Base-by-base conservation (phyloP, 2,888 invertebrate species). In the Xanthorhoe spadicearia region DNA sequence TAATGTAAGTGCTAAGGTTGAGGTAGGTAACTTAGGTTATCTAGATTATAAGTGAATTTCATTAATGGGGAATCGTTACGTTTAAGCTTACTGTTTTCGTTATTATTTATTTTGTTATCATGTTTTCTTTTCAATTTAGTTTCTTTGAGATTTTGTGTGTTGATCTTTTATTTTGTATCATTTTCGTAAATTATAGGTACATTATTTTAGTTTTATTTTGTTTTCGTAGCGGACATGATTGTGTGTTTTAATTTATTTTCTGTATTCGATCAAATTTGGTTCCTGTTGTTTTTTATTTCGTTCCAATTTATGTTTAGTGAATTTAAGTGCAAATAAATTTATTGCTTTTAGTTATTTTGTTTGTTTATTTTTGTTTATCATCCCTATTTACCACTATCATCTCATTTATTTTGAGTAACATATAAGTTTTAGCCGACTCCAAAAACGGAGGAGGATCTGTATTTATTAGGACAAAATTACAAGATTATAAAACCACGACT, bases 281-380 rank as follows among this genome's bases (percentile, higher is more conserved):
- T 91, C 89, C 89, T 91, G 92, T 92, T 94, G 94, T 92, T 92
- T 94, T 23, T 93, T 93, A 92, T 94, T 93, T 92, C 83, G 90
- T 92, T 89, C 79, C 87, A 84, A 88, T 88, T 89, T 89, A 87
- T 89, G 86, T 90, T 90, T 83, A 76, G 77, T 86, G 81, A 78
- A 77, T 76, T 77, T 83, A 88, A 85, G 85, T 84, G 87, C 92
- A 93, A 92, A 91, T 90, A 92, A 90, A 90, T 89, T 89, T 89
- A 90, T 92, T 87, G 92, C 91, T 92, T 91, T 87, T 86, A 82
- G 78, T 85, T 85, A 83, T 23, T 84, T 83, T 75, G 70, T 77
- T 82, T 76, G 78, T 79, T 84, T 83, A 81, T 79, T 77, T 78
- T 81, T 78, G 74, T 74, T 70, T 77, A 62, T 23, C 15, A 46